Evolutionary conservation across 2,888 invertebrate genomes (phyloP).

Genomic region (Melikaiella ostensackeni): DNA sequence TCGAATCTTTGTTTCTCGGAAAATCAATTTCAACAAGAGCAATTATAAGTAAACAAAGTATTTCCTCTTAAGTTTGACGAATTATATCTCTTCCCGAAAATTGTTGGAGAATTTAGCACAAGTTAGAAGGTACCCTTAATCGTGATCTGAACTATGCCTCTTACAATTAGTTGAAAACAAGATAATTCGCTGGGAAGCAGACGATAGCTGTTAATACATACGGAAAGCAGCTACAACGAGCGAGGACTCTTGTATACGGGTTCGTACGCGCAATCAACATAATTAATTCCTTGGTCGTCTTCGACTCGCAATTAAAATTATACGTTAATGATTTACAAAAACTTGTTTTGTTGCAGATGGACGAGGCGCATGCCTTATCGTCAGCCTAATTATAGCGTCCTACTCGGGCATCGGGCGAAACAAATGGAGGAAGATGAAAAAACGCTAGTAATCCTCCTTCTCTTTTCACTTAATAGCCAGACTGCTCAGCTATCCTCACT

Average conservation of each 20-base stretch:
- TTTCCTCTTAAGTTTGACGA: constrained; percentile 8
- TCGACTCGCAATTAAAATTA: constrained; percentile 72
- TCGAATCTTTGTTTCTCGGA: not conserved
- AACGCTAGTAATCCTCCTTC: constrained; percentile 30
- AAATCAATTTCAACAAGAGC: not conserved
- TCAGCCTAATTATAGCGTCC: constrained; percentile 69
- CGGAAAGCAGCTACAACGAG: constrained; percentile 46
- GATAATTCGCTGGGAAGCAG: constrained; percentile 62
- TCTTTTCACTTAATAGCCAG: constrained; percentile 23
- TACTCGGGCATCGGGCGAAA: constrained; percentile 50
- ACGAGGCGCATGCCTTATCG: constrained; percentile 63
- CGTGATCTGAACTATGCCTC: constrained; percentile 67
- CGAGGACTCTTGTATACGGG: constrained; percentile 40
- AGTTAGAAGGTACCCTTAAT: constrained; percentile 40
- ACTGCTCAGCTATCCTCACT: constrained; percentile 9
- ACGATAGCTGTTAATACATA: constrained; percentile 48
- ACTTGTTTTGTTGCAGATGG: constrained; percentile 69
- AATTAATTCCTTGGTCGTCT: constrained; percentile 70
- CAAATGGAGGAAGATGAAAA: constrained; percentile 51
- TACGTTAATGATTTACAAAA: constrained; percentile 72
- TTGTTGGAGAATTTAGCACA: constrained; percentile 2
- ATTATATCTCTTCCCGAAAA: constrained; percentile 15
- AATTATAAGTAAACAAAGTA: constrained; percentile 7
- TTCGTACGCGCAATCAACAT: constrained; percentile 63
- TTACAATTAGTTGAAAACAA: constrained; percentile 75